Conservation (phyloP, 2,797 vertebrate genomes). For the Typhlichthys eigenmanni region DNA sequence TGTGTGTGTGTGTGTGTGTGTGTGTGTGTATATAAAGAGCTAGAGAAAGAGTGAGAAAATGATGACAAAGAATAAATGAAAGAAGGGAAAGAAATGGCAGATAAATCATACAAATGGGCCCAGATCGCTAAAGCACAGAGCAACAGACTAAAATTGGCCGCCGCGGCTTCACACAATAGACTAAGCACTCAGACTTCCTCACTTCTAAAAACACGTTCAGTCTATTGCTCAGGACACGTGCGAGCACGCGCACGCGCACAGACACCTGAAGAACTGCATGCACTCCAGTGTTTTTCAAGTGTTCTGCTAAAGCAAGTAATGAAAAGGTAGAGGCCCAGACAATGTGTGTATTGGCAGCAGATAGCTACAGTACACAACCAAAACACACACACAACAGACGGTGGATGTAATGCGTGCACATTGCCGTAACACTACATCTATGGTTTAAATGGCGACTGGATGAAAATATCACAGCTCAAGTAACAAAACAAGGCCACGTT, state of each 20-base stretch:
- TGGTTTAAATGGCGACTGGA: background rate
- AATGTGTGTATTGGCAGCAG: conserved; percentile 13
- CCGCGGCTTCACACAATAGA: conserved; percentile 42
- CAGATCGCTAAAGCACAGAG: conserved; percentile 44
- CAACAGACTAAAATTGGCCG: conserved; percentile 34
- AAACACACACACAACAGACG: background rate
- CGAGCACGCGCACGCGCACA: conserved; percentile 2
- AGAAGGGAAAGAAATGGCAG: conserved; percentile 84
- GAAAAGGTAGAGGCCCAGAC: conserved; percentile 42
- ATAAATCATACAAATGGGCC: conserved; percentile 55
- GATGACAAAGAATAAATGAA: conserved; percentile 56
- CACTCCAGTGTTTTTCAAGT: conserved; percentile 32
- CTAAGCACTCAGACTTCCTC: conserved; percentile 55
- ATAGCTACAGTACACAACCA: conserved; percentile 9
- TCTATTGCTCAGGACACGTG: conserved; percentile 10
- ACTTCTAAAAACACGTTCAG: conserved; percentile 40
- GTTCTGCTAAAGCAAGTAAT: conserved; percentile 42
- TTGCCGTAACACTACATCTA: conserved; percentile 12
- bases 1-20: conserved; percentile 29
- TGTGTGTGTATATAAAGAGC: conserved; percentile 1
- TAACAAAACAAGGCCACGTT: conserved; percentile 36
- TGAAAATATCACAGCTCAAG: conserved; percentile 17
- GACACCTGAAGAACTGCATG: conserved; percentile 39
- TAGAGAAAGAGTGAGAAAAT: conserved; percentile 45
- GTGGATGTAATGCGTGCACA: conserved; percentile 17